phyloP scores from a whole-genome alignment of 2,888 invertebrate species.

The Tanytarsus gracilentus region DNA sequence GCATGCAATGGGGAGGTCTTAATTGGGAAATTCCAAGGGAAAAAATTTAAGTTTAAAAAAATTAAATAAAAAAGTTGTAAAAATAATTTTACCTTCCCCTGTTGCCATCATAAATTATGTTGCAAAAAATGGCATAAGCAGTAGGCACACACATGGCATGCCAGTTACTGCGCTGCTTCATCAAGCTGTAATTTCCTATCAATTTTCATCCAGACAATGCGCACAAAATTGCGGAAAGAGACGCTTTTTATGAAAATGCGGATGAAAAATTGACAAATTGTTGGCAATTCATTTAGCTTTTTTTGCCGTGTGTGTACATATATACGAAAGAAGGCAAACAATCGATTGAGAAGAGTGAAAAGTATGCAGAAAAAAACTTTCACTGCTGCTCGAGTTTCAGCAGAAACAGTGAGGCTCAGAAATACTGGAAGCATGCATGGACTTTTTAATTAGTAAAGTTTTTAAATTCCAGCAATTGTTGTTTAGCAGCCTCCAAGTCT shows the following conservation, averaged over 20 bases:
- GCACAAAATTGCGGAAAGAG: not conserved
- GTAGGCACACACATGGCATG: no score
- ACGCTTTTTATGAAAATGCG: not conserved
- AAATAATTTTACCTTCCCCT: no score
- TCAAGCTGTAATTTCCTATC: no score
- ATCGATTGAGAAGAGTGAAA: not conserved
- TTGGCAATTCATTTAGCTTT: not conserved
- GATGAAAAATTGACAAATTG: conserved; percentile 11
- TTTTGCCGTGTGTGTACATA: not conserved
- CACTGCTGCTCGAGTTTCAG: conserved; percentile 10
- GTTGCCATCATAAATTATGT: not conserved
- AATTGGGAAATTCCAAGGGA: no score
- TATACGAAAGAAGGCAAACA: not conserved
- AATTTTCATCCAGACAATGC: not conserved
- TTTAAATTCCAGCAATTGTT: conserved; percentile 9
- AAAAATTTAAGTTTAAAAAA: no score
- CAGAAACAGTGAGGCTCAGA: not conserved
- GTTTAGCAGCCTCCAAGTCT: no score
- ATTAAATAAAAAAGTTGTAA: no score
- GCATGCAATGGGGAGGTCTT: no score
- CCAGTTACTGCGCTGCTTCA: no score
- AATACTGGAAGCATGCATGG: conserved; percentile 18
- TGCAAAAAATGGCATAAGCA: not conserved
- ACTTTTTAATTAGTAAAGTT: conserved; percentile 7
- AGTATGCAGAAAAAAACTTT: conserved; percentile 10